phyloP scores from a whole-genome alignment of 2,113 vertebrate genomes.

The Sinocyclocheilus grahami region DNA sequence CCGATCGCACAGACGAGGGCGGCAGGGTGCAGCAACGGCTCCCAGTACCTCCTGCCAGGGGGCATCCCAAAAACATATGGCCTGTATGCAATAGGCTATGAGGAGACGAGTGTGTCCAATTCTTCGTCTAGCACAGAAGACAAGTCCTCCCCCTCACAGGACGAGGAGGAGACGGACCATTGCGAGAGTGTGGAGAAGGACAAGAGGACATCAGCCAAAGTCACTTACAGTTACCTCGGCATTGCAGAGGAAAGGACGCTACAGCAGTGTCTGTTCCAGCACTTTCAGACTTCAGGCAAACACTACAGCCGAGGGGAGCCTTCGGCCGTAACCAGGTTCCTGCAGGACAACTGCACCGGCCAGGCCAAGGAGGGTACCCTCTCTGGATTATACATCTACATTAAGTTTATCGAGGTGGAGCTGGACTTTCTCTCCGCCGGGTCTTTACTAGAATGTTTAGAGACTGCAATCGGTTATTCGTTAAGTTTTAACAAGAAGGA shows the following conservation, averaged over 20 bases:
- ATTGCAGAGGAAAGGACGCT: constrained; percentile 94
- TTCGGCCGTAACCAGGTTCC: constrained; percentile 86
- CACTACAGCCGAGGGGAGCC: constrained; percentile 83
- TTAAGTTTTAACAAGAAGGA: constrained; percentile 91
- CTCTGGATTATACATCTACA: constrained; percentile 81
- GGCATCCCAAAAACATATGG: constrained; percentile 93
- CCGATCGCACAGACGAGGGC: constrained; percentile 87
- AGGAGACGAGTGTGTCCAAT: constrained; percentile 71
- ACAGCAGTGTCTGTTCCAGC: constrained; percentile 92
- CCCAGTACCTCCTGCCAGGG: constrained; percentile 91
- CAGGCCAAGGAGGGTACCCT: constrained; percentile 70
- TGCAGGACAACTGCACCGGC: constrained; percentile 88
- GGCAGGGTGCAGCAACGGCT: constrained; percentile 79
- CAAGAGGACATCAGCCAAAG: constrained; percentile 72
- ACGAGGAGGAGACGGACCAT: constrained; percentile 68
- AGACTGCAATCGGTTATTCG: constrained; percentile 93
- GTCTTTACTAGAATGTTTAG: constrained; percentile 96
- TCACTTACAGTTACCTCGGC: constrained; percentile 94
- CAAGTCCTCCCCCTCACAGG: constrained; percentile 63
- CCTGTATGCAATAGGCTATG: constrained; percentile 91
- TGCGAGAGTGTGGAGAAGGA: constrained; percentile 66
- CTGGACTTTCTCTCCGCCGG: constrained; percentile 98
- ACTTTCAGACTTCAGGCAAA: constrained; percentile 92
- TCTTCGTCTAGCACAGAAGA: constrained; percentile 64
- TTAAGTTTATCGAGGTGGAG: constrained; percentile 98